These are phyloP conservation scores for Leucoraja ocellata DNA, from an alignment of 2,797 vertebrate species.

Conservation along the genomic window DNA sequence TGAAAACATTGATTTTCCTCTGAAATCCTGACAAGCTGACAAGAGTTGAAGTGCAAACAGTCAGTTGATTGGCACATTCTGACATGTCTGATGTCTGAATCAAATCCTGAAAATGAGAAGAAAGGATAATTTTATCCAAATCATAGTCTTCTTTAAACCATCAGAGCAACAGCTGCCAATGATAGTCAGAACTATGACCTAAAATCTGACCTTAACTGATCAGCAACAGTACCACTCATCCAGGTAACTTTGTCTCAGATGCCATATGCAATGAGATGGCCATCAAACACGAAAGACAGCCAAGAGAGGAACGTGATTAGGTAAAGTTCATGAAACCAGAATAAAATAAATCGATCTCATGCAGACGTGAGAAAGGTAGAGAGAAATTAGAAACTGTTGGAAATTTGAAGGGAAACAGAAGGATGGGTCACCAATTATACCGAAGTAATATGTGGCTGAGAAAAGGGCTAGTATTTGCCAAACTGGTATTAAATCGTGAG, in stretches of 20 bases:
- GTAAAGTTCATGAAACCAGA: neutral
- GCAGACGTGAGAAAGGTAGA: neutral
- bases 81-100: neutral
- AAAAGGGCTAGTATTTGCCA: no score
- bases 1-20: constrained; percentile 8
- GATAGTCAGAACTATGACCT: neutral
- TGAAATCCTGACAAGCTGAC: neutral
- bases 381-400: neutral
- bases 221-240: neutral
- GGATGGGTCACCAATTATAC: neutral
- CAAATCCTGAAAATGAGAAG: neutral
- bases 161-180: neutral
- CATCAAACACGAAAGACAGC: neutral
- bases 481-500: no score
- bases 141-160: neutral
- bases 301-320: neutral
- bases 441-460: no score
- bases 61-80: neutral
- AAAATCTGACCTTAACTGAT: neutral
- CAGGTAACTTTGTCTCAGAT: neutral
- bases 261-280: neutral
- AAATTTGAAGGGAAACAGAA: neutral
- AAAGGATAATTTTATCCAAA: neutral
- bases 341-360: neutral
- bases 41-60: neutral